A percentile compares a stretch with the other conserved stretches of the same genome.
phyloP scores from a whole-genome alignment of 2,797 vertebrate species.

The Tamandua tetradactyla region DNA sequence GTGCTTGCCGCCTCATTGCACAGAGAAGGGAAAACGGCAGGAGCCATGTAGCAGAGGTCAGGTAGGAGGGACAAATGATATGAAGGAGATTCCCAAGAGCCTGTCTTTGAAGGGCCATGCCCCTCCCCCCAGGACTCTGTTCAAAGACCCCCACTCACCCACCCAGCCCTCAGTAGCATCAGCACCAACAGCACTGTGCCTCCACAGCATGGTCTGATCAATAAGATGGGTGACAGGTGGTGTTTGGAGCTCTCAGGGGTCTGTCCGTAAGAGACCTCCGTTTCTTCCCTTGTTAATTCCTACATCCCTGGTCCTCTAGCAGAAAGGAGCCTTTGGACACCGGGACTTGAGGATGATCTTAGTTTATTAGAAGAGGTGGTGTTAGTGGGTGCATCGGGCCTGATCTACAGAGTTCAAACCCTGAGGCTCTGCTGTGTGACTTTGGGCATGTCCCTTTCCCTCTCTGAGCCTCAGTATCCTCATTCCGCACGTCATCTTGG shows the following conservation, averaged over 20 bases:
- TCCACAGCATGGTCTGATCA: background rate
- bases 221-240: background rate
- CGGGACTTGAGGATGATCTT: background rate
- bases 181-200: background rate
- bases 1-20: background rate
- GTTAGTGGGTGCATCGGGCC: background rate
- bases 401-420: background rate
- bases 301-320: background rate
- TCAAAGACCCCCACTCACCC: background rate
- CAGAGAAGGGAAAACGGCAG: background rate
- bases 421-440: slow-evolving; percentile 49
- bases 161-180: background rate
- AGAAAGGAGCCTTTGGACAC: background rate
- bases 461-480: slow-evolving; percentile 56
- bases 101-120: background rate
- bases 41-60: background rate
- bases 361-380: background rate
- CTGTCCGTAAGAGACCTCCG: background rate
- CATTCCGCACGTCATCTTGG: background rate
- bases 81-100: background rate
- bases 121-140: background rate
- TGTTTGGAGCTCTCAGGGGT: background rate
- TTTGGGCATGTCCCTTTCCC: background rate
- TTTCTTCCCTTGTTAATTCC: slow-evolving; percentile 22
- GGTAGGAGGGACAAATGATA: background rate